Evolutionary conservation across 2,888 invertebrate genomes (phyloP).

Genomic region (Ametastegia equiseti): DNA sequence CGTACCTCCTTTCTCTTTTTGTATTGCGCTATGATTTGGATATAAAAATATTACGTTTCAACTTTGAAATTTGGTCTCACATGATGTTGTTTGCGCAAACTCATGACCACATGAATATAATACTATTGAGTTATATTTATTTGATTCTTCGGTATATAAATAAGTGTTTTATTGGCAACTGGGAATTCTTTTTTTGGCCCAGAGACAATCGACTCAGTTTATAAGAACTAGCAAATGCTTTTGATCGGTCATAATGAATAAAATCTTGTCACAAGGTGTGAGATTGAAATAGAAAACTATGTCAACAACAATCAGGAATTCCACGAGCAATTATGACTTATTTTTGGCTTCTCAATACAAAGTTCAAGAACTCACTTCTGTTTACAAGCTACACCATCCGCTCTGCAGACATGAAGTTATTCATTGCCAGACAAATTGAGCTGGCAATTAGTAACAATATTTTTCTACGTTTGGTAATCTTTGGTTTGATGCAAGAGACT

Average conservation of each 20-base stretch:
- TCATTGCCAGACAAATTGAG: neutral
- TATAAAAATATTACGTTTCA: constrained; percentile 6
- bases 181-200: constrained; percentile 15
- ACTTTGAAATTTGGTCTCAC: neutral
- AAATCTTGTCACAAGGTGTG: neutral
- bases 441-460: neutral
- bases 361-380: neutral
- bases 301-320: neutral
- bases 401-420: neutral
- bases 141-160: neutral
- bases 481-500: neutral
- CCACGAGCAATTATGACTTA: neutral
- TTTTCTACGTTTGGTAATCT: neutral
- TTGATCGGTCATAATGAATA: neutral
- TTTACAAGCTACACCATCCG: neutral
- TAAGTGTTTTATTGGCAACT: constrained; percentile 37
- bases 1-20: neutral
- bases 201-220: neutral
- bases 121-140: constrained; percentile 20
- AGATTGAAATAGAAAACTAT: neutral
- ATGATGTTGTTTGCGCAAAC: constrained; percentile 23
- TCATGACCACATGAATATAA: constrained; percentile 27
- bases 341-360: neutral
- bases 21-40: neutral
- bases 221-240: neutral